These are phyloP conservation scores for Caenorhabditis tropicalis DNA, from an alignment of 1,140 invertebrate genomes.

Conservation along the genomic window DNA sequence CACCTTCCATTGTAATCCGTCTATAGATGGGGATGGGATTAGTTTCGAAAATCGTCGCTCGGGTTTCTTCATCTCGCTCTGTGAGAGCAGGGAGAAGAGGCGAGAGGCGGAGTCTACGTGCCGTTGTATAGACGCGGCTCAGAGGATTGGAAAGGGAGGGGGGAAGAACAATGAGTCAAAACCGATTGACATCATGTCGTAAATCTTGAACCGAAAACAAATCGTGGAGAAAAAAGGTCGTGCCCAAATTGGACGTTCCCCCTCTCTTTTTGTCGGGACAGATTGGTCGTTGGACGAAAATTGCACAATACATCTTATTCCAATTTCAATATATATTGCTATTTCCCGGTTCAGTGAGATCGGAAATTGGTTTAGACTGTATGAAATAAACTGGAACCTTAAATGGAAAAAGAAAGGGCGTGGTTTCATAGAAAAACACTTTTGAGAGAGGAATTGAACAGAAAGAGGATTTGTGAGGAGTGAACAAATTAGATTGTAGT, in stretches of 20 bases:
- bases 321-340: no score
- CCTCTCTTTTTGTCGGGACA: neutral
- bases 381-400: no score
- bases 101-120: neutral
- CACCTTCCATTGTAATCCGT: no score
- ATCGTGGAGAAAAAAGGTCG: neutral
- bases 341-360: neutral
- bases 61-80: neutral
- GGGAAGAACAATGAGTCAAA: slow-evolving; percentile 1
- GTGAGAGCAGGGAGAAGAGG: neutral
- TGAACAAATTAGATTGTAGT: no score
- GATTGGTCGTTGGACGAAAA: neutral
- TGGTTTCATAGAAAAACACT: neutral
- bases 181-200: slow-evolving; percentile 37
- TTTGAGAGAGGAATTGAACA: no score
- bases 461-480: no score
- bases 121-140: neutral
- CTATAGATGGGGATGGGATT: neutral
- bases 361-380: no score
- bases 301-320: neutral
- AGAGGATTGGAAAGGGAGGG: neutral
- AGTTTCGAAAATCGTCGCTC: slow-evolving; percentile 12
- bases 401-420: neutral
- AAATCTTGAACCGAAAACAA: slow-evolving; percentile 7
- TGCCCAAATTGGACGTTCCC: neutral